phyloP scores from a whole-genome alignment of 1,140 invertebrate species.

The Drosophila repleta region DNA sequence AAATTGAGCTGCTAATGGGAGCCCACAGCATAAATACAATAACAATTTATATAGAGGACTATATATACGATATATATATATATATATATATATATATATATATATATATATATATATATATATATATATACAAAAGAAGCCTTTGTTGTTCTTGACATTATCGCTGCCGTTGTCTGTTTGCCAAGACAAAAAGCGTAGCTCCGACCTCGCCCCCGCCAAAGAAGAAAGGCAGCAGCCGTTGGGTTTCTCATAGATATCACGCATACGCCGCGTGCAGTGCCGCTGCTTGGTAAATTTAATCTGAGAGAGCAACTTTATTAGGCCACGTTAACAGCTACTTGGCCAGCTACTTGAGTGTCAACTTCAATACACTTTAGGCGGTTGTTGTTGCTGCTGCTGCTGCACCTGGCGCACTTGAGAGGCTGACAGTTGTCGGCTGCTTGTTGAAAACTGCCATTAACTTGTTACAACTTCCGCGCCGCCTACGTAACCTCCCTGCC shows the following conservation, averaged over 20 bases:
- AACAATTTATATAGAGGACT: slow-evolving; percentile 24
- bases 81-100: slow-evolving; percentile 20
- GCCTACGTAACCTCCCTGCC: slow-evolving; percentile 15
- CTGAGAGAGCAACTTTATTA: slow-evolving; percentile 71
- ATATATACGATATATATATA: slow-evolving; percentile 20
- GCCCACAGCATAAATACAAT: slow-evolving; percentile 33
- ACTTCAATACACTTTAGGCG: slow-evolving; percentile 72
- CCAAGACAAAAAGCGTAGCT: slow-evolving; percentile 28
- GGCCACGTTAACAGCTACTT: slow-evolving; percentile 79
- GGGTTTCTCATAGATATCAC: slow-evolving; percentile 37
- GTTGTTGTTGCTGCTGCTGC: slow-evolving; percentile 20
- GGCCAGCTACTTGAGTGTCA: slow-evolving; percentile 72
- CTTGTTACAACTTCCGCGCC: slow-evolving; percentile 78
- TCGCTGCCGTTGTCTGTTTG: slow-evolving; percentile 26
- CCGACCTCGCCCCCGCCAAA: too few relatives aligned
- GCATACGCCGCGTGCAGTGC: slow-evolving; percentile 35
- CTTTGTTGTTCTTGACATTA: slow-evolving; percentile 37
- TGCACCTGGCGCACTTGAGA: slow-evolving; percentile 50
- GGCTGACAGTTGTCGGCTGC: slow-evolving; percentile 68
- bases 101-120: background rate
- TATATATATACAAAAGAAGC: slow-evolving; percentile 17
- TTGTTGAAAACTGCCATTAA: slow-evolving; percentile 79
- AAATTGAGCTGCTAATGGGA: slow-evolving; percentile 78
- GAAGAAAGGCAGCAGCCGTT: slow-evolving; percentile 29
- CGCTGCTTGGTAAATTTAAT: slow-evolving; percentile 46